A percentile compares a stretch with the other conserved stretches of the same genome.
These are phyloP conservation scores for Agrotis clavis DNA, from an alignment of 2,888 invertebrate genomes.

Conservation along the genomic window DNA sequence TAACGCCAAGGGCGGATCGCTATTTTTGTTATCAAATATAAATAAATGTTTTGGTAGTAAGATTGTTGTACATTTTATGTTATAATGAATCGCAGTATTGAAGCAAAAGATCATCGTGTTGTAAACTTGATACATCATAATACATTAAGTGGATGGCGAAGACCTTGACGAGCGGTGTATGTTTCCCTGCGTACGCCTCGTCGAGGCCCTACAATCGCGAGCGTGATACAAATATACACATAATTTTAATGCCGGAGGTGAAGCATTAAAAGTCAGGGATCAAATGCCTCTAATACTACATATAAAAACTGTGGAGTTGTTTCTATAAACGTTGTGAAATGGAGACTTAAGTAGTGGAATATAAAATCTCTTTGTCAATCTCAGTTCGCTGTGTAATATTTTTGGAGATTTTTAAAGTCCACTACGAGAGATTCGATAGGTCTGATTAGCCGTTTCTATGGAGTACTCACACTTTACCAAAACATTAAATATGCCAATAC, in stretches of 20 bases:
- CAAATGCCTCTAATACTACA: conserved; percentile 89
- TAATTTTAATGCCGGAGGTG: conserved; percentile 91
- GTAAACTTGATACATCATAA: conserved; percentile 69
- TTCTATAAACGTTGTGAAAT: not conserved
- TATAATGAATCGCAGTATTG: conserved; percentile 30
- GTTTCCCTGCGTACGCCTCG: conserved; percentile 77
- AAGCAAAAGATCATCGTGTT: conserved; percentile 40
- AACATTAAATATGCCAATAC: too few species aligned
- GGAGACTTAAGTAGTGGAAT: not conserved
- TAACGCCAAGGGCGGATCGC: conserved; percentile 85
- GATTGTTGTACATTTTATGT: conserved; percentile 45
- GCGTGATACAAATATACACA: conserved; percentile 91
- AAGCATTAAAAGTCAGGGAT: conserved; percentile 92
- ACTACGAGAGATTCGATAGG: too few species aligned
- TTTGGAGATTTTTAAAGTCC: too few species aligned
- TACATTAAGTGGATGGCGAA: conserved; percentile 76
- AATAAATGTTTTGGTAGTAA: conserved; percentile 69
- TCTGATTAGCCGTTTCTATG: too few species aligned
- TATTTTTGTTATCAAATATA: conserved; percentile 85
- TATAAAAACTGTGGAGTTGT: conserved; percentile 73
- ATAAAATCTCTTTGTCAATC: not conserved
- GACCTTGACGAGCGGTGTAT: conserved; percentile 85
- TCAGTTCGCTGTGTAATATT: not conserved
- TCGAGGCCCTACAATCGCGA: conserved; percentile 90
- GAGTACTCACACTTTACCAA: too few species aligned